Evolutionary conservation across 2,888 invertebrate species (phyloP).

Genomic region (Linnaemya vulpina): DNA sequence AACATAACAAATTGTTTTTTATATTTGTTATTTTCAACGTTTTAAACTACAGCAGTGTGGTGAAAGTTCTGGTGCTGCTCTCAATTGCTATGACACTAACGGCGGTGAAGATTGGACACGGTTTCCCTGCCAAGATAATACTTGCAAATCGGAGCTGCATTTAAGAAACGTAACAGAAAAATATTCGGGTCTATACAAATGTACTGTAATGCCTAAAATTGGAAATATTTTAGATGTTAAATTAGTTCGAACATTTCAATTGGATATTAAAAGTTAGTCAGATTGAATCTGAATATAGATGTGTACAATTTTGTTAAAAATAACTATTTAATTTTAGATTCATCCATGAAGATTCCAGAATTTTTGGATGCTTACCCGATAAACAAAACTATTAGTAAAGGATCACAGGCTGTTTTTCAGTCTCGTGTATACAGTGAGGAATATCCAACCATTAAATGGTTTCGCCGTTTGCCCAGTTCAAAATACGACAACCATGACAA

Average conservation of each 20-base stretch:
- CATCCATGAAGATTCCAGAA: conserved; percentile 78
- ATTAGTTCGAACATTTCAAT: conserved; percentile 80
- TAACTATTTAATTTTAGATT: conserved; percentile 74
- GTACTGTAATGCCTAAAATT: conserved; percentile 79
- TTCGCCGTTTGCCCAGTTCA: conserved; percentile 75
- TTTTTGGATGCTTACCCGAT: conserved; percentile 79
- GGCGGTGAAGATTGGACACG: conserved; percentile 79
- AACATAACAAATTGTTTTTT: too few species aligned
- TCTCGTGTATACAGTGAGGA: conserved; percentile 81
- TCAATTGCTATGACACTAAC: conserved; percentile 76
- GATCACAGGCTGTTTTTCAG: conserved; percentile 80
- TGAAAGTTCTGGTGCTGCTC: conserved; percentile 70
- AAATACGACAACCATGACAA: conserved; percentile 74
- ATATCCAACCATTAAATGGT: conserved; percentile 81
- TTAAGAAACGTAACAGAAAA: conserved; percentile 81
- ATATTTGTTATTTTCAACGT: background rate
- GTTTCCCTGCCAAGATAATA: conserved; percentile 78
- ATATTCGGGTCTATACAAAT: conserved; percentile 82
- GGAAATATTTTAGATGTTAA: conserved; percentile 79
- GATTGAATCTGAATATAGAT: conserved; percentile 22
- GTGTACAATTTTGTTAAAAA: background rate
- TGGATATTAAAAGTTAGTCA: conserved; percentile 80
- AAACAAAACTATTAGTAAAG: conserved; percentile 77
- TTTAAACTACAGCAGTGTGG: conserved; percentile 78
- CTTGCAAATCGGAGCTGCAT: conserved; percentile 78